Base-by-base conservation (phyloP, 2,888 invertebrate genomes). In the Drepanosiphum platanoidis region DNA sequence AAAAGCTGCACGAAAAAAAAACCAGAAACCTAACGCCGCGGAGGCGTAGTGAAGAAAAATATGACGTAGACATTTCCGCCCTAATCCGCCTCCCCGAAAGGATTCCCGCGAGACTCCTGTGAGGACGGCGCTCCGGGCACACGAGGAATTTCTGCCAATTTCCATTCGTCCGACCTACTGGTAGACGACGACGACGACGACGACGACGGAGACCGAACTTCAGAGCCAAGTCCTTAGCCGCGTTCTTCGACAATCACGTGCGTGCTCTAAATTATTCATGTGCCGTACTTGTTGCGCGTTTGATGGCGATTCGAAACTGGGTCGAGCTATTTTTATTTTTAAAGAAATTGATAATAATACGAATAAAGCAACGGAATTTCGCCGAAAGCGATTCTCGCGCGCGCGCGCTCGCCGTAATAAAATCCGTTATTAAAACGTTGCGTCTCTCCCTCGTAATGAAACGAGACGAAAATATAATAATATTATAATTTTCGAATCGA, bases 241-340 rank as follows among this genome's bases (percentile, higher is more conserved):
- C n/a, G 27, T 80, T 80, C 70, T 70, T 70, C 18, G 9, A 52
- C 46, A 68, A 80, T 68, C 79, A 80, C 80, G 70, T 27, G 70
- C 52, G 46, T 70, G 80, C 18, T 52, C 68, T 80, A 80, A 80
- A 80, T 80, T 70, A 80, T 80, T 80, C 80, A 80, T 80, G 80
- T 2, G 34, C 22, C 32, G 13, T 68, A 80, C 80, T 70, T 80
- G 80, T 80, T 80, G 80, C 80, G 34, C 80, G 9, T 80, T 36
- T 70, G 30, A 70, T 70, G 30, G 52, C 80, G 70, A 70, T 30
- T 80, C 22, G 27, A 70, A 80, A 70, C 36, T 52, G 27, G 68
- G 70, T 80, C 80, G 36, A n/a, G 27, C 9, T 22, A 42, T 78
- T 15, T 42, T 52, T 66, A 18, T 72, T 70, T 66, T 13, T 27